phyloP scores from a whole-genome alignment of 2,797 vertebrate genomes.

The Hirundo rustica region DNA sequence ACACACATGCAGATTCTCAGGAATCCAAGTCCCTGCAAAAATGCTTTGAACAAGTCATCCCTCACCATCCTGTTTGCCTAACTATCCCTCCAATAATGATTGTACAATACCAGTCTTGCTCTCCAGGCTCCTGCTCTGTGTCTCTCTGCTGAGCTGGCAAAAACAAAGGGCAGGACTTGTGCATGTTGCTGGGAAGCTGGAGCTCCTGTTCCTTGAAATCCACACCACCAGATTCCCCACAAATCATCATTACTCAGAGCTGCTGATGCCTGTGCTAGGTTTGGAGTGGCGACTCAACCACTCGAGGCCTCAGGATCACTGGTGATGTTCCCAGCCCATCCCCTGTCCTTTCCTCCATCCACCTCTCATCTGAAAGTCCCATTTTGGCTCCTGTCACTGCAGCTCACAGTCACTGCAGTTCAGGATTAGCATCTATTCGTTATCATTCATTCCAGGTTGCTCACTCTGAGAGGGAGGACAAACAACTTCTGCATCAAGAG shows the following conservation, averaged over 20 bases:
- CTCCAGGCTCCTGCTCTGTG: background rate
- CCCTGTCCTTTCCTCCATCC: background rate
- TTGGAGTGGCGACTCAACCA: background rate
- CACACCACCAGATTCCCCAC: background rate
- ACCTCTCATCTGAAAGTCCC: background rate
- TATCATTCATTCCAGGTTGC: slow-evolving; percentile 16
- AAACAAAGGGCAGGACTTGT: background rate
- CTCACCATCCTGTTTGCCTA: rapidly evolving
- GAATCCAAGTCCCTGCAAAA: background rate
- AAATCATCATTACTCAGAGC: background rate
- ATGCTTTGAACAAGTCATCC: background rate
- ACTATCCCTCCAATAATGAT: background rate
- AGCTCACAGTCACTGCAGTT: background rate
- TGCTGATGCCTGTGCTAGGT: background rate
- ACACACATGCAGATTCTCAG: background rate
- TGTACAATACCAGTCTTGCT: background rate
- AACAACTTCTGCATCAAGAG: background rate
- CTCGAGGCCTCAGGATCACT: background rate
- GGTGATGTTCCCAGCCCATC: background rate
- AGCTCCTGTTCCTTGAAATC: background rate
- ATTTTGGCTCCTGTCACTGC: background rate
- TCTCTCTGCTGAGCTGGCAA: background rate
- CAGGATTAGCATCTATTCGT: background rate
- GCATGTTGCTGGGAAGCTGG: background rate
- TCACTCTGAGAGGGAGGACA: background rate